Percentiles rank a stretch among this genome's conserved stretches.
These are phyloP conservation scores for Gyrodactylus salaris DNA, from an alignment of 1,140 invertebrate genomes.

Conservation along the genomic window DNA sequence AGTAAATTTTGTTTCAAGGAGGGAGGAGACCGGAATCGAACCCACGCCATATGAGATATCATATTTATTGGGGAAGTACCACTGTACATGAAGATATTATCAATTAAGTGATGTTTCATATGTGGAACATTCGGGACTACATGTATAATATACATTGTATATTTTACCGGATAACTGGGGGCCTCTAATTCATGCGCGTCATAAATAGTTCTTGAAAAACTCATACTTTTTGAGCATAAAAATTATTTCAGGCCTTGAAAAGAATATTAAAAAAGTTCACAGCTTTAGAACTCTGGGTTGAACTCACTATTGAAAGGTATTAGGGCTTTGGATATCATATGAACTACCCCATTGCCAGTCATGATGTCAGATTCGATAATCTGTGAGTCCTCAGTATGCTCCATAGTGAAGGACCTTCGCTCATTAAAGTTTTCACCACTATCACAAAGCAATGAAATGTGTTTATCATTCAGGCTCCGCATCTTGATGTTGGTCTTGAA, in stretches of 20 bases:
- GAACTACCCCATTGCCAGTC: not conserved
- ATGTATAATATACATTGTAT: no score
- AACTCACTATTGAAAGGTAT: not conserved
- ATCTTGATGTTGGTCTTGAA: not conserved
- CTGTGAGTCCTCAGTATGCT: not conserved
- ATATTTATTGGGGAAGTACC: no score
- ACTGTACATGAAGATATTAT: no score
- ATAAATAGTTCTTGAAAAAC: no score
- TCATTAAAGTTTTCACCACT: not conserved
- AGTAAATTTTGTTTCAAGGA: no score
- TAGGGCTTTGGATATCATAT: not conserved
- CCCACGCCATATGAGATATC: no score
- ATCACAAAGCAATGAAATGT: not conserved
- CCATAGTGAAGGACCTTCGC: not conserved
- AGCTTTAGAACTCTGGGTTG: not conserved
- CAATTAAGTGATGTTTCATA: no score
- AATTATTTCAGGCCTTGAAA: not conserved
- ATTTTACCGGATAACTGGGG: no score
- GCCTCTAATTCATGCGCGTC: no score
- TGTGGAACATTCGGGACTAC: no score
- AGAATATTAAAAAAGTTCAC: no score
- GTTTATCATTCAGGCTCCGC: not conserved
- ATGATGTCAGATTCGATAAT: not conserved
- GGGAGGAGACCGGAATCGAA: no score
- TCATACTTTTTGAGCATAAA: not conserved